Evolutionary conservation across 2,113 vertebrate genomes (phyloP), one percentile per base, ranked within the genome.

Genomic region (Chlorodrepanis virens): DNA sequence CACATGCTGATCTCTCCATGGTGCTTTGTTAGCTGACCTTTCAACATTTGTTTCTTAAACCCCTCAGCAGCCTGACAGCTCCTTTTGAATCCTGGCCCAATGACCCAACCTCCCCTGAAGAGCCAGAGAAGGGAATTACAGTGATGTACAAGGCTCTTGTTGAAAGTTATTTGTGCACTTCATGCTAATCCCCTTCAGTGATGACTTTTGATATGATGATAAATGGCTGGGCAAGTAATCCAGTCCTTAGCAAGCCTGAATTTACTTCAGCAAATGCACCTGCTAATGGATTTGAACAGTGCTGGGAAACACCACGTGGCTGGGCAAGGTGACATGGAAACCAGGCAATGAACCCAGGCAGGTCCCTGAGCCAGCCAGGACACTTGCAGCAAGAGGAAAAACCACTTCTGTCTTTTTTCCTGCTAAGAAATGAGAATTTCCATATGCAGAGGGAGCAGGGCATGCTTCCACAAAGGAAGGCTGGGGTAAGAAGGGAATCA

Each of bases 151-250:
- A 70, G 45, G 47, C 57, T 86, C 88, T 89, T 69, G 70, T 9
- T 61, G 50, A 31, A 89, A 95, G 80, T 70, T 52, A 42, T 95
- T 89, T 74, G 90, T 65, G 59, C 70, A n/a, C 81, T 83, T 89
- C 21, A 79, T 45, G 71, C n/a, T 95, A 96, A 96, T 94, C 56
- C 68, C 47, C 86, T 75, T 88, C 54, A 80, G 68, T 49, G 64
- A 87, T 1, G 13, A 81, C 82, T 96, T 82, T 25, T 65, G 68
- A 67, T 70, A 37, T 3, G 19, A 89, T 61, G 87, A 95, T 69
- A 78, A 94, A 71, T 0, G 9, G 50, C 45, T 14, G 53, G 29
- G 20, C 42, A 54, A 89, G 59, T 61, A 93, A 96, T 49, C 39
- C 81, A 92, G 64, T 95, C 75, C 27, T 59, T 28, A 87, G 69